Percentiles rank a stretch among this genome's conserved stretches.
These are phyloP conservation scores for Bergia sp. DNA, from an alignment of 92 coral and sea anemone species.

Conservation along the genomic window DNA sequence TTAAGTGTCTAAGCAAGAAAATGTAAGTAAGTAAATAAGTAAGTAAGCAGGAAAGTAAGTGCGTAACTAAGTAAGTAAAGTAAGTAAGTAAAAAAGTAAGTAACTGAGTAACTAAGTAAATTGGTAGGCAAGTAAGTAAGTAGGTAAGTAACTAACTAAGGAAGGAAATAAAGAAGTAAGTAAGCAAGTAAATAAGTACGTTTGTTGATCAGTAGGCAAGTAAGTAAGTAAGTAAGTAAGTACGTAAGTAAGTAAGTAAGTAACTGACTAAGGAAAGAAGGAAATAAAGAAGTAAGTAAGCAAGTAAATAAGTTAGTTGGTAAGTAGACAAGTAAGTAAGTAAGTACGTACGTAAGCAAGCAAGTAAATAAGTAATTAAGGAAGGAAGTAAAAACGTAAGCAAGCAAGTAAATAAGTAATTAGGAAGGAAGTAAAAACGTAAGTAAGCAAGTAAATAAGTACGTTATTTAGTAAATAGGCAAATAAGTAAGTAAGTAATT, in stretches of 20 bases:
- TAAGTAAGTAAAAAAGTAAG: background rate
- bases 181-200: too few relatives aligned
- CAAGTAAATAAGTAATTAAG: background rate
- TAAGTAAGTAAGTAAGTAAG: background rate
- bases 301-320: background rate
- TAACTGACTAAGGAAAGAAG: too few relatives aligned
- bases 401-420: background rate
- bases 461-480: too few relatives aligned
- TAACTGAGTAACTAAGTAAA: too few relatives aligned
- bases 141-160: background rate
- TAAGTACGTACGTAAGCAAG: background rate
- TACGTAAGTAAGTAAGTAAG: background rate
- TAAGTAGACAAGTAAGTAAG: too few relatives aligned
- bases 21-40: background rate
- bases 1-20: background rate
- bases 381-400: background rate
- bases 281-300: background rate
- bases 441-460: background rate
- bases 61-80: background rate
- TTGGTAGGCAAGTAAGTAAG: background rate
- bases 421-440: background rate
- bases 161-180: background rate
- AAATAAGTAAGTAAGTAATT: background rate
- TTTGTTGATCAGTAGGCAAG: background rate
- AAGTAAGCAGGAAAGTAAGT: background rate